Evolutionary conservation across 2,888 invertebrate genomes (phyloP).

Genomic region (Alviniconcha strummeri): DNA sequence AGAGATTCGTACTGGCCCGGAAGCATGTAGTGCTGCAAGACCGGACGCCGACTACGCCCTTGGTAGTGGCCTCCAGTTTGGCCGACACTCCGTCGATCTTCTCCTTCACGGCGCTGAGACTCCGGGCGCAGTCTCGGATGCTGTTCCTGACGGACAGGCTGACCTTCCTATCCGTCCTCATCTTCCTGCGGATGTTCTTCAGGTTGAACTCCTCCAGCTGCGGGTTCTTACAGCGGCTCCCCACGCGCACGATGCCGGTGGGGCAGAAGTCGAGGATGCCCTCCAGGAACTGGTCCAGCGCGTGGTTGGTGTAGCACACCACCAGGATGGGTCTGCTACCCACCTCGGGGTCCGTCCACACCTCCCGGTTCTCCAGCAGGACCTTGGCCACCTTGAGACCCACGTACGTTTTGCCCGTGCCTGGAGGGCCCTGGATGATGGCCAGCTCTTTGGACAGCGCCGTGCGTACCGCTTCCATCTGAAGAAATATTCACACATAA

Average conservation of each 20-base stretch:
- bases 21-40: slow-evolving; percentile 43
- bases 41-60: slow-evolving; percentile 40
- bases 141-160: slow-evolving; percentile 42
- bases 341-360: slow-evolving; percentile 66
- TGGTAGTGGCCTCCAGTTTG: slow-evolving; percentile 42
- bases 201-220: slow-evolving; percentile 52
- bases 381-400: slow-evolving; percentile 83
- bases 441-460: slow-evolving; percentile 69
- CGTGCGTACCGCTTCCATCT: slow-evolving; percentile 62
- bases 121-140: slow-evolving; percentile 44
- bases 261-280: slow-evolving; percentile 53
- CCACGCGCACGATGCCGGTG: slow-evolving; percentile 64
- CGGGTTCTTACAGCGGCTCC: slow-evolving; percentile 60
- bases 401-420: slow-evolving; percentile 89
- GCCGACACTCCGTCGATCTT: slow-evolving; percentile 43
- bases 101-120: slow-evolving; percentile 35
- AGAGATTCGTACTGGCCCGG: slow-evolving; percentile 40
- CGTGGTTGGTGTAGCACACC: slow-evolving; percentile 73
- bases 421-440: slow-evolving; percentile 82
- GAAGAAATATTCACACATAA: slow-evolving; percentile 40
- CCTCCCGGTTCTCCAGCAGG: slow-evolving; percentile 78
- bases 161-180: slow-evolving; percentile 34
- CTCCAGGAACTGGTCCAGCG: slow-evolving; percentile 53
- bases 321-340: slow-evolving; percentile 64
- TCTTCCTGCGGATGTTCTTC: slow-evolving; percentile 37